These are phyloP conservation scores for Campoletis sonorensis DNA, from an alignment of 1,140 invertebrate genomes.

Conservation along the genomic window DNA sequence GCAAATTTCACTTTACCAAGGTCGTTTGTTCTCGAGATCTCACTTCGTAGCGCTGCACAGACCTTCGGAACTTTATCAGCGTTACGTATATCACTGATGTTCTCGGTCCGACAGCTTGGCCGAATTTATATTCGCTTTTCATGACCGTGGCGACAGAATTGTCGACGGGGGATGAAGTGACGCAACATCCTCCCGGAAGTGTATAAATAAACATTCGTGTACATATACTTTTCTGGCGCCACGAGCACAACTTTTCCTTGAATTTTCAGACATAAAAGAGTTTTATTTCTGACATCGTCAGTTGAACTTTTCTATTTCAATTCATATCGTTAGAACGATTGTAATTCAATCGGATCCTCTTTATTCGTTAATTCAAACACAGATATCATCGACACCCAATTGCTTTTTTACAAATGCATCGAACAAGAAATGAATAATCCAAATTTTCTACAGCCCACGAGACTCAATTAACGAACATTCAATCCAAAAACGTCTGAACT, in stretches of 20 bases:
- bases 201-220: background rate
- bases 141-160: constrained; percentile 22
- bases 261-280: background rate
- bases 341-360: too few relatives aligned
- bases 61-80: constrained; percentile 29
- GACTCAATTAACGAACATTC: too few relatives aligned
- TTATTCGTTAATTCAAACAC: too few relatives aligned
- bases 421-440: too few relatives aligned
- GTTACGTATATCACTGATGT: constrained; percentile 4
- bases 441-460: too few relatives aligned
- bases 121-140: constrained; percentile 33
- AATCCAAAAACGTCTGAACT: too few relatives aligned
- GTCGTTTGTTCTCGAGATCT: constrained; percentile 47
- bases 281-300: too few relatives aligned
- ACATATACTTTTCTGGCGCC: background rate
- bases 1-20: constrained; percentile 35
- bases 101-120: constrained; percentile 1
- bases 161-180: constrained; percentile 28
- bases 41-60: constrained; percentile 13
- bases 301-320: too few relatives aligned
- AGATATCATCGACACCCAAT: too few relatives aligned
- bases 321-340: too few relatives aligned
- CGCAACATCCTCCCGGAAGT: background rate
- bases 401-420: too few relatives aligned
- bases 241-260: background rate